These are phyloP conservation scores for Zhuqinia jingwanae DNA, from an alignment of 2,888 invertebrate species.

Conservation along the genomic window DNA sequence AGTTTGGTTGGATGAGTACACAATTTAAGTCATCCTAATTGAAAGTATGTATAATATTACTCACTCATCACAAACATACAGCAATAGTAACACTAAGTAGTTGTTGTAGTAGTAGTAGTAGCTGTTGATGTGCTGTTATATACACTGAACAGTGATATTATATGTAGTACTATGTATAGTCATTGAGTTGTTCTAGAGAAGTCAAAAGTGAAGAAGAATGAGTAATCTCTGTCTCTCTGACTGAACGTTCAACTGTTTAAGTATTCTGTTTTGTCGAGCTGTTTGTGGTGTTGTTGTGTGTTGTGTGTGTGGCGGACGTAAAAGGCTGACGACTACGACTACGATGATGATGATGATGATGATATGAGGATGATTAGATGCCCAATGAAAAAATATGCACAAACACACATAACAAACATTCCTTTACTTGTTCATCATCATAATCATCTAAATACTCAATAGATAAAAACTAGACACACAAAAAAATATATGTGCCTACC, in stretches of 20 bases:
- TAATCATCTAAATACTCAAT: not conserved
- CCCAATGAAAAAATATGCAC: slow-evolving; percentile 34
- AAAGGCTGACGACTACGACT: too few relatives aligned
- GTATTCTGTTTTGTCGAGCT: slow-evolving; percentile 36
- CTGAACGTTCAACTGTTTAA: slow-evolving; percentile 15
- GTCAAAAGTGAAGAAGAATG: slow-evolving; percentile 22
- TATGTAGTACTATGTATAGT: too few relatives aligned
- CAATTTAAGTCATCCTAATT: slow-evolving; percentile 42
- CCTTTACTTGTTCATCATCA: slow-evolving; percentile 13
- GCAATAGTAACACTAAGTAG: not conserved
- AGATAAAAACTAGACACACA: not conserved
- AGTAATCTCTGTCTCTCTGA: slow-evolving; percentile 17
- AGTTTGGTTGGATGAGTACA: slow-evolving; percentile 7
- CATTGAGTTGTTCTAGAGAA: slow-evolving; percentile 44
- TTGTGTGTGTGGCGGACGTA: slow-evolving; percentile 26
- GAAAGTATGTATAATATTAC: slow-evolving; percentile 15
- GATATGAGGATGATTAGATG: slow-evolving; percentile 35
- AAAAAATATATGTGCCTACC: too few relatives aligned
- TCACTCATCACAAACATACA: not conserved
- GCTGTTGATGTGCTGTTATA: slow-evolving; percentile 30
- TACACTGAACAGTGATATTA: slow-evolving; percentile 13
- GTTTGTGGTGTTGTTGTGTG: slow-evolving; percentile 22
- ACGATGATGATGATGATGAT: slow-evolving; percentile 9
- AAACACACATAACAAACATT: slow-evolving; percentile 34
- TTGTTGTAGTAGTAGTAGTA: not conserved